Evolutionary conservation across 2,888 invertebrate species (phyloP).

Genomic region (Tetheella fluctuosa): DNA sequence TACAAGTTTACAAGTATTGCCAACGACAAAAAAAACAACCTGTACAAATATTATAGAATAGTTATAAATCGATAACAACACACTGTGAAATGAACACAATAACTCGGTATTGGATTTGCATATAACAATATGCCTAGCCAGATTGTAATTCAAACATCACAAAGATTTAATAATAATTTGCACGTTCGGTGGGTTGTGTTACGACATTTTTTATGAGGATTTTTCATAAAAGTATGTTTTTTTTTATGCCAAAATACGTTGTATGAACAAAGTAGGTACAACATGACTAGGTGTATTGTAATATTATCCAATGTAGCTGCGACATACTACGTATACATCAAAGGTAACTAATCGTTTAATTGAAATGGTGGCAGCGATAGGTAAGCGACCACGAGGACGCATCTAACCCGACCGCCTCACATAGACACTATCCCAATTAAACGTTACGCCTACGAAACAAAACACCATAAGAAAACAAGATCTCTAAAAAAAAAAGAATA

Average conservation of each 20-base stretch:
- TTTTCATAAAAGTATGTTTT: too few relatives aligned
- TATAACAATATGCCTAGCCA: too few relatives aligned
- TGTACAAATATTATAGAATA: neutral
- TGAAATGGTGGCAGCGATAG: neutral
- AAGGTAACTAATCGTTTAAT: neutral
- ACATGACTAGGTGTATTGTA: too few relatives aligned
- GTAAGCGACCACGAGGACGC: neutral
- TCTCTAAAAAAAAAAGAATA: neutral
- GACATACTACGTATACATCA: neutral
- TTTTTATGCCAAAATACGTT: too few relatives aligned
- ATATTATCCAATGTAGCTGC: too few relatives aligned
- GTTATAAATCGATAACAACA: constrained; percentile 18
- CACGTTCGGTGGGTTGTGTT: too few relatives aligned
- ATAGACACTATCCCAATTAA: neutral
- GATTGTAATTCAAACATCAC: too few relatives aligned
- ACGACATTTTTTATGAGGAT: too few relatives aligned
- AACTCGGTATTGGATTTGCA: neutral
- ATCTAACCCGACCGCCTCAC: neutral
- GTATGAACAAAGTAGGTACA: too few relatives aligned
- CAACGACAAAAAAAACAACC: too few relatives aligned
- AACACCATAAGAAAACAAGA: neutral
- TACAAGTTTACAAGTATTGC: too few relatives aligned
- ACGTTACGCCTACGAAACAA: neutral
- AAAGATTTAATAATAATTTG: too few relatives aligned
- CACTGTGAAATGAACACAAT: constrained; percentile 14